Percentiles rank a stretch among this genome's conserved stretches.
These are phyloP conservation scores for Dusona sp. DNA, from an alignment of 2,888 invertebrate species.

Conservation along the genomic window DNA sequence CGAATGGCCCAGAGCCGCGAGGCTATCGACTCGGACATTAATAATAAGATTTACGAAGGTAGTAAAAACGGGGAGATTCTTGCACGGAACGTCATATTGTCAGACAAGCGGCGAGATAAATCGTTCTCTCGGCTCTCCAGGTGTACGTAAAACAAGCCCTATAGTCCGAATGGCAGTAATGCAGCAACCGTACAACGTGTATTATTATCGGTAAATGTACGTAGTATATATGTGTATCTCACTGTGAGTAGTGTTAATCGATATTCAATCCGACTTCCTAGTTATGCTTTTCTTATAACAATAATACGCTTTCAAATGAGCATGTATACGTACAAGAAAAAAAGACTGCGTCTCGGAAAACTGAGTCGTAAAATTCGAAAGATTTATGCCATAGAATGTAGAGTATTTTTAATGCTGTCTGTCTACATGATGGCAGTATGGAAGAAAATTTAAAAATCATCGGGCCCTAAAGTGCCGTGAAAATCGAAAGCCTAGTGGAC, in stretches of 20 bases:
- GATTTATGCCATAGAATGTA: background rate
- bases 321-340: background rate
- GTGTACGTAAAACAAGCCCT: conserved; percentile 39
- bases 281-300: background rate
- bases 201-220: conserved; percentile 20
- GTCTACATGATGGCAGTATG: background rate
- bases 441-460: background rate
- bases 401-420: background rate
- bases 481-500: background rate
- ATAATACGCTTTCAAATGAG: conserved; percentile 8
- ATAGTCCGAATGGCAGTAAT: conserved; percentile 25
- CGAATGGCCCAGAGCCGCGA: conserved; percentile 66
- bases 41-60: conserved; percentile 68
- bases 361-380: background rate
- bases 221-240: conserved; percentile 11
- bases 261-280: conserved; percentile 57
- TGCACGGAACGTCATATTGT: conserved; percentile 58
- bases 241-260: conserved; percentile 55
- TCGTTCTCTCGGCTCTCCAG: conserved; percentile 48
- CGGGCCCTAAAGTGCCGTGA: background rate
- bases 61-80: conserved; percentile 57
- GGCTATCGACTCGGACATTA: conserved; percentile 68
- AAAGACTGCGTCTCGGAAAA: background rate
- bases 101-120: conserved; percentile 61
- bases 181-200: conserved; percentile 27